phyloP scores from a whole-genome alignment of 1,140 invertebrate genomes.

The Formica selysi region DNA sequence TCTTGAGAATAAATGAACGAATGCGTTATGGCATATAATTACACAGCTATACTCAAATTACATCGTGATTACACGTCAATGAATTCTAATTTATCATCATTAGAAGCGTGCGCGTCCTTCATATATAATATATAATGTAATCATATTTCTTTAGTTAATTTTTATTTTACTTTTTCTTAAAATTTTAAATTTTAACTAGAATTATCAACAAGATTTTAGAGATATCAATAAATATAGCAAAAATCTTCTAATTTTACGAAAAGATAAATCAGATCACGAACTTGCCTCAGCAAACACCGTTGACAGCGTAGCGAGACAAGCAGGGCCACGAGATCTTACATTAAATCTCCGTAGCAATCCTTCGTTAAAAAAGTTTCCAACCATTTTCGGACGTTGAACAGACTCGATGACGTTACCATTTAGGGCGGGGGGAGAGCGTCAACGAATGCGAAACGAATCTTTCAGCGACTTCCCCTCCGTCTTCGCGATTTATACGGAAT shows the following conservation, averaged over 20 bases:
- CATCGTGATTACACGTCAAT: neutral
- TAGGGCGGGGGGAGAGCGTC: conserved; percentile 61
- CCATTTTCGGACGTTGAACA: conserved; percentile 70
- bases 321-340: conserved; percentile 34
- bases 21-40: neutral
- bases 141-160: neutral
- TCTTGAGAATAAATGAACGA: conserved; percentile 12
- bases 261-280: conserved; percentile 68
- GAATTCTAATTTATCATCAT: conserved; percentile 24
- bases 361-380: conserved; percentile 63
- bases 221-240: conserved; percentile 54
- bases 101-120: neutral
- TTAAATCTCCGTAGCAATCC: conserved; percentile 67
- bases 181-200: neutral
- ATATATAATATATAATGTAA: neutral
- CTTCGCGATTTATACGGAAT: neutral
- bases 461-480: conserved; percentile 60
- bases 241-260: conserved; percentile 57
- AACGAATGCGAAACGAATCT: conserved; percentile 55
- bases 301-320: conserved; percentile 36
- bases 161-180: neutral
- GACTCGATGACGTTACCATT: conserved; percentile 67
- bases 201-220: neutral
- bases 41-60: conserved; percentile 9
- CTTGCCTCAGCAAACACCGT: conserved; percentile 71